Percentiles rank a stretch among this genome's conserved stretches.
phyloP scores from a whole-genome alignment of 2,888 invertebrate species.

The Drosophila buzzatii region DNA sequence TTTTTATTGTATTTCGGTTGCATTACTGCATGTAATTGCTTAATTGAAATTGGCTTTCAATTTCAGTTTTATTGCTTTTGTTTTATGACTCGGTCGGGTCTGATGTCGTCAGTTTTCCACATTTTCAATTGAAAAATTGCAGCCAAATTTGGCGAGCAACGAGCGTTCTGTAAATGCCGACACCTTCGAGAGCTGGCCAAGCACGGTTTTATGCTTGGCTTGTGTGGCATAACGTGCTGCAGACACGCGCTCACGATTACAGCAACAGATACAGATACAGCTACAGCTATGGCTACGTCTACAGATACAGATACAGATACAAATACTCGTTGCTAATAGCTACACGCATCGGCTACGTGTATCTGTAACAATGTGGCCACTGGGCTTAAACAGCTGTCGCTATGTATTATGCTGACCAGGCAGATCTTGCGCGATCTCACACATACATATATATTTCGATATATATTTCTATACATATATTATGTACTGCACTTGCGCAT shows the following conservation, averaged over 20 bases:
- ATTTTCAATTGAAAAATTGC: conserved; percentile 67
- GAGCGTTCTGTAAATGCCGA: conserved; percentile 38
- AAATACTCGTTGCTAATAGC: conserved; percentile 24
- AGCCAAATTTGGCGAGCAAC: conserved; percentile 54
- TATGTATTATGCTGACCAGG: conserved; percentile 4
- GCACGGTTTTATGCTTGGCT: conserved; percentile 12
- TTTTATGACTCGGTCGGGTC: conserved; percentile 27
- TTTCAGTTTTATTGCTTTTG: conserved; percentile 17
- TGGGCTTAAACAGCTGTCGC: conserved; percentile 9
- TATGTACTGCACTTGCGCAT: conserved; percentile 22
- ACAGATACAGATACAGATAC: conserved; percentile 28
- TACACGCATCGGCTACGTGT: conserved; percentile 45
- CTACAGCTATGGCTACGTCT: conserved; percentile 28
- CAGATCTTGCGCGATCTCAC: conserved; percentile 7
- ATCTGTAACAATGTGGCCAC: conserved; percentile 13
- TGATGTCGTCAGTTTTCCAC: conserved; percentile 49
- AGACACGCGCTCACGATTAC: conserved; percentile 69
- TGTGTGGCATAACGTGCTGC: conserved; percentile 31
- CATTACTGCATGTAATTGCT: conserved; percentile 35
- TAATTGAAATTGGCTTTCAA: conserved; percentile 34
- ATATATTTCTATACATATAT: conserved; percentile 6
- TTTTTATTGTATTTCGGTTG: conserved; percentile 9
- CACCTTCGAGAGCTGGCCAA: conserved; percentile 46
- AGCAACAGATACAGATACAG: conserved; percentile 24
- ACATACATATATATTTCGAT: conserved; percentile 4